Percentiles rank a stretch among this genome's conserved stretches.
Evolutionary conservation across 2,797 vertebrate genomes (phyloP).

Genomic region (Buphagus erythrorhynchus): DNA sequence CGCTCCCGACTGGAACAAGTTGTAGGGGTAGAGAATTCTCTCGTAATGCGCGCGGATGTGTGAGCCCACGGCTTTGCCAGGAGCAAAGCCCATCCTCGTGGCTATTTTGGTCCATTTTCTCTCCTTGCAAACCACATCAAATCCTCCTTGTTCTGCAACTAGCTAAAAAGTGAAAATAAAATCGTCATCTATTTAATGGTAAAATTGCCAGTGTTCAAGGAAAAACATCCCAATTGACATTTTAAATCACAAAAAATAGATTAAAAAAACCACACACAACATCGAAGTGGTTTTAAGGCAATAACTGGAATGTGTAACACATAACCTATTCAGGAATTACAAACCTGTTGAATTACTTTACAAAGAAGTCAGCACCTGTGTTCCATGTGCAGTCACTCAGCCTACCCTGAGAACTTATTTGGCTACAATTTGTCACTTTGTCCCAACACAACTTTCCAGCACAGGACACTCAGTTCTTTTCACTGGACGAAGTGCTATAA

Average conservation of each 20-base stretch:
- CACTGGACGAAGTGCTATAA: not conserved
- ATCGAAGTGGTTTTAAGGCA: not conserved
- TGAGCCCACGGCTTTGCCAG: slow-evolving; percentile 94
- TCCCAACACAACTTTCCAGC: not conserved
- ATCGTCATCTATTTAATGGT: not conserved
- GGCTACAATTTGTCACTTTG: not conserved
- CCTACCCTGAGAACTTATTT: not conserved
- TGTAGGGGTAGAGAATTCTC: slow-evolving; percentile 94
- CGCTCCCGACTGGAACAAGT: slow-evolving; percentile 91
- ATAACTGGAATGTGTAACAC: not conserved
- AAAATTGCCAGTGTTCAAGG: not conserved
- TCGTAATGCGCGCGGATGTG: slow-evolving; percentile 95
- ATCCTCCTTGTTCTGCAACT: slow-evolving; percentile 95
- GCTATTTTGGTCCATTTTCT: slow-evolving; percentile 97
- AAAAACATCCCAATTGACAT: not conserved
- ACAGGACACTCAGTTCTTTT: not conserved
- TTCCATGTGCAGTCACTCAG: not conserved
- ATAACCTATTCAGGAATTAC: not conserved
- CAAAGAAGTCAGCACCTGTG: not conserved
- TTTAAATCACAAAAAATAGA: not conserved
- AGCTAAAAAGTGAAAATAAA: slow-evolving; percentile 79
- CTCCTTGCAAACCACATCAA: slow-evolving; percentile 93
- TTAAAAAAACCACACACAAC: fast-evolving
- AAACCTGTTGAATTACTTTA: not conserved
- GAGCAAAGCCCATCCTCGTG: slow-evolving; percentile 94